Evolutionary conservation across 2,888 invertebrate genomes (phyloP).

Genomic region (Amphipoea oculea): DNA sequence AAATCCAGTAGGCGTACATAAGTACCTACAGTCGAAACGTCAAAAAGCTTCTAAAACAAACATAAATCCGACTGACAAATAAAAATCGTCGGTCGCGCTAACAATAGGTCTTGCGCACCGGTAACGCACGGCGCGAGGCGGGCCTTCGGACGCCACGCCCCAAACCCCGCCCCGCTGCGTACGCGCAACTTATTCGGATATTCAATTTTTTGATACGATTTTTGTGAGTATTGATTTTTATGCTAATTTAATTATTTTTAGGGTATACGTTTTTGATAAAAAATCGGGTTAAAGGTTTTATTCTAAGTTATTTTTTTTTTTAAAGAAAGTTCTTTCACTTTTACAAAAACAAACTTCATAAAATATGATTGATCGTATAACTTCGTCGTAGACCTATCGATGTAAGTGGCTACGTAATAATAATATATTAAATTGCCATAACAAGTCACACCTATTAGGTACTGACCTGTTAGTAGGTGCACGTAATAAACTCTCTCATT

Average conservation of each 20-base stretch:
- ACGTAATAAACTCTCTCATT: constrained; percentile 12
- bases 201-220: constrained; percentile 51
- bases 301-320: background rate
- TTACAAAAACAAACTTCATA: background rate
- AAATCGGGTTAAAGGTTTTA: background rate
- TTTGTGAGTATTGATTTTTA: constrained; percentile 45
- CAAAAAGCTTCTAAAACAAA: constrained; percentile 55
- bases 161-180: constrained; percentile 76
- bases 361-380: background rate
- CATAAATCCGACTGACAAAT: constrained; percentile 61
- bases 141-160: constrained; percentile 81
- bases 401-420: background rate
- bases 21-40: constrained; percentile 21
- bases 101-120: constrained; percentile 80
- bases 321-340: too few species aligned
- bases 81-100: constrained; percentile 67
- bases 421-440: constrained; percentile 14
- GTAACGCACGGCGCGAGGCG: constrained; percentile 86
- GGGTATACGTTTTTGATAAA: constrained; percentile 5
- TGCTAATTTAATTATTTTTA: constrained; percentile 34
- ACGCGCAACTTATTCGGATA: constrained; percentile 62
- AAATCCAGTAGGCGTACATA: constrained; percentile 40
- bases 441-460: background rate
- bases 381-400: background rate
- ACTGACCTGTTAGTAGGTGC: background rate